Evolutionary conservation across 1,140 invertebrate genomes (phyloP).

Genomic region (Nasonia longicornis): DNA sequence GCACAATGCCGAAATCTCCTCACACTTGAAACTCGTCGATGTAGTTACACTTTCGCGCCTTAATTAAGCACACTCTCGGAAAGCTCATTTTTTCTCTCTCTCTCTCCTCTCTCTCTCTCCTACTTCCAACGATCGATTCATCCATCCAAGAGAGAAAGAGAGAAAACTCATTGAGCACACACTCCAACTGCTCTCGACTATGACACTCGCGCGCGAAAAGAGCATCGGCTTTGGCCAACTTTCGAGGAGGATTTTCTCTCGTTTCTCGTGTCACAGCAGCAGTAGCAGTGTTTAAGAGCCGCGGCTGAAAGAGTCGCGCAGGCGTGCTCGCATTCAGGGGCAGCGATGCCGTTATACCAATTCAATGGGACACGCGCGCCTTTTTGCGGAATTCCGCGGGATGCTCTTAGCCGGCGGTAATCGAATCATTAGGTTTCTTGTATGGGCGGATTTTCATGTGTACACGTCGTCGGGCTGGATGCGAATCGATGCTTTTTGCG

Average conservation of each 20-base stretch:
- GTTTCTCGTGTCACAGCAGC: neutral
- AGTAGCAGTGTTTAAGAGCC: neutral
- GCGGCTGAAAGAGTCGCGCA: neutral
- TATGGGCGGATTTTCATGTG: neutral
- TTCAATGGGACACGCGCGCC: neutral
- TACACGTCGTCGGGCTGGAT: too few species aligned
- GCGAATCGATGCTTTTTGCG: neutral
- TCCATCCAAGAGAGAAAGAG: neutral
- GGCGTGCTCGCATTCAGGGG: neutral
- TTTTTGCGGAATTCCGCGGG: neutral
- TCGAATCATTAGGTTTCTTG: neutral
- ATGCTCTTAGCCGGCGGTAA: neutral
- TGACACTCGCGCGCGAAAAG: neutral
- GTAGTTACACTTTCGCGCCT: neutral
- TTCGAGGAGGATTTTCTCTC: slow-evolving; percentile 7
- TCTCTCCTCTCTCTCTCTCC: neutral
- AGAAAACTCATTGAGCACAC: neutral
- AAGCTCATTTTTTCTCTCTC: neutral
- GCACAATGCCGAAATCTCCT: neutral
- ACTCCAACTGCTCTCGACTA: neutral
- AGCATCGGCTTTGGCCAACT: slow-evolving; percentile 16
- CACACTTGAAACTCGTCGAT: neutral
- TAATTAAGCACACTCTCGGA: neutral
- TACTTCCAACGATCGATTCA: neutral
- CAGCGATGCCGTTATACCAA: neutral